Evolutionary conservation across 2,888 invertebrate genomes (phyloP).

Genomic region (Synergus gifuensis): DNA sequence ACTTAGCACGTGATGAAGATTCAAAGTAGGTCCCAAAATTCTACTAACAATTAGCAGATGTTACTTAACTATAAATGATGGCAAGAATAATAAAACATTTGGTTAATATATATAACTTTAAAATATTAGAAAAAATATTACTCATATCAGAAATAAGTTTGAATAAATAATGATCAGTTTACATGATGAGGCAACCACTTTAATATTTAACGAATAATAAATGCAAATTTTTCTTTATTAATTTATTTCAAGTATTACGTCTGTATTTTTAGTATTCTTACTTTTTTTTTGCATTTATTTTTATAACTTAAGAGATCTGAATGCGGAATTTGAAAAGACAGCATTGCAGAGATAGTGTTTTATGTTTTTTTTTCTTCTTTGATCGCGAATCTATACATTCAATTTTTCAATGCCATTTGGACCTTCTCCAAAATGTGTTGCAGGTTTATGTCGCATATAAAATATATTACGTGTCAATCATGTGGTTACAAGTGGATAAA

Average conservation of each 20-base stretch:
- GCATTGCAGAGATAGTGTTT: conserved; percentile 13
- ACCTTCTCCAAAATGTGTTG: not conserved
- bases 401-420: conserved; percentile 26
- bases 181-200: too few species aligned
- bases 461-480: conserved; percentile 5
- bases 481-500: not conserved
- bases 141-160: too few species aligned
- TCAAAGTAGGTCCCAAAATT: not conserved
- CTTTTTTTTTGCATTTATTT: not conserved
- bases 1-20: not conserved
- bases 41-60: not conserved
- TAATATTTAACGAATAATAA: too few species aligned
- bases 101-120: too few species aligned
- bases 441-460: not conserved
- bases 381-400: not conserved
- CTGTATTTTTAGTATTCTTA: not conserved
- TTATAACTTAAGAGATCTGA: not conserved
- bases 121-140: too few species aligned
- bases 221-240: too few species aligned
- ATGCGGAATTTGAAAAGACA: not conserved
- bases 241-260: too few species aligned
- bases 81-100: too few species aligned
- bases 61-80: too few species aligned
- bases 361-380: conserved; percentile 6
- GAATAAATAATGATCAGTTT: too few species aligned